Conservation (phyloP, 2,888 invertebrate genomes). For the Leptopilina syphax region DNA sequence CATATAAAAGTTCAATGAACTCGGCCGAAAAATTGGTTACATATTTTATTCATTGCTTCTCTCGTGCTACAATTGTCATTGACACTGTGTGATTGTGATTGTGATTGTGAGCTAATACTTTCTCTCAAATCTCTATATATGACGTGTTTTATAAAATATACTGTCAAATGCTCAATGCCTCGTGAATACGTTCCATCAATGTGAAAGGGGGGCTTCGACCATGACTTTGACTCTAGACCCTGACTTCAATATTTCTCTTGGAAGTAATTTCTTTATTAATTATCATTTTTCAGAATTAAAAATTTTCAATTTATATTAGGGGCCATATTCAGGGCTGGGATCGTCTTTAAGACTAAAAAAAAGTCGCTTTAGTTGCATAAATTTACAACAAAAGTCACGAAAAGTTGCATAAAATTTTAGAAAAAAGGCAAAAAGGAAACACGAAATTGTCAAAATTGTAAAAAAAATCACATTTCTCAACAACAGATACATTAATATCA, state of each 20-base stretch:
- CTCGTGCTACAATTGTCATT: not conserved
- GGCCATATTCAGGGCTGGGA: too few relatives aligned
- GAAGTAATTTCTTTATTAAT: not conserved
- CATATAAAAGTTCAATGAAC: slow-evolving; percentile 27
- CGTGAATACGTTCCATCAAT: slow-evolving; percentile 11
- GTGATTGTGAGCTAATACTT: slow-evolving; percentile 9
- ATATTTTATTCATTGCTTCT: not conserved
- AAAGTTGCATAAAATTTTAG: too few relatives aligned
- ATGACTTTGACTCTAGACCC: slow-evolving; percentile 32
- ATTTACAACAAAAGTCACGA: too few relatives aligned
- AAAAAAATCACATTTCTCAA: too few relatives aligned
- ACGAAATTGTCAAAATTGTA: too few relatives aligned
- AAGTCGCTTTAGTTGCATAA: too few relatives aligned
- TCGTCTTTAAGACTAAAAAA: too few relatives aligned
- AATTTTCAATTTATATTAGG: too few relatives aligned
- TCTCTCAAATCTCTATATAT: too few relatives aligned
- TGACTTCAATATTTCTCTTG: not conserved
- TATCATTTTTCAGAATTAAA: too few relatives aligned
- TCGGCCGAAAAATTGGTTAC: slow-evolving; percentile 19
- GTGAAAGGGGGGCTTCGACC: slow-evolving; percentile 22
- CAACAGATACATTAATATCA: too few relatives aligned
- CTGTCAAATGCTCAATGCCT: slow-evolving; percentile 5
- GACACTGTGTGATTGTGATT: not conserved
- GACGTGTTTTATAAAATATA: not conserved
- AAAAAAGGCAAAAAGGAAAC: too few relatives aligned